These are phyloP conservation scores for Argynnis bischoffii DNA, from an alignment of 2,888 invertebrate genomes.

Conservation along the genomic window DNA sequence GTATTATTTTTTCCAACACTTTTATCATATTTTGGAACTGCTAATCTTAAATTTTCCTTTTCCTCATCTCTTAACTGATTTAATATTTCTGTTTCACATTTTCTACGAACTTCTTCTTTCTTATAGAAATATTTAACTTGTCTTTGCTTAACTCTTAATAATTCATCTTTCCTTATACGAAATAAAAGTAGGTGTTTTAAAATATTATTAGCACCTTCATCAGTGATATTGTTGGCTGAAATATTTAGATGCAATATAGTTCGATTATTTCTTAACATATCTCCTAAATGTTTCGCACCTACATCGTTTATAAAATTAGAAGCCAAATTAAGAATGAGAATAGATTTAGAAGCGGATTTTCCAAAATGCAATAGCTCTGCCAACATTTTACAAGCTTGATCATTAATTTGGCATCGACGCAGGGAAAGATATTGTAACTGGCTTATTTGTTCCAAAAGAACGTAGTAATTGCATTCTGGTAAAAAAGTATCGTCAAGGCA, in stretches of 20 bases:
- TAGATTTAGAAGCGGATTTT: constrained; percentile 42
- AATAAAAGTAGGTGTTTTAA: constrained; percentile 43
- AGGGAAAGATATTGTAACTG: constrained; percentile 56
- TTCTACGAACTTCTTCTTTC: too few species aligned
- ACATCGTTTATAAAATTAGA: constrained; percentile 55
- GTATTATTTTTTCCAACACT: too few species aligned
- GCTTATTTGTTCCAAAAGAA: constrained; percentile 49
- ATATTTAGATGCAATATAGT: constrained; percentile 56
- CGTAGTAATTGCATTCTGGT: constrained; percentile 50
- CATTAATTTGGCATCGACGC: constrained; percentile 53
- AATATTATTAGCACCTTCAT: constrained; percentile 51
- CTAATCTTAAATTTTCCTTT: too few species aligned
- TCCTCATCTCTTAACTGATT: too few species aligned
- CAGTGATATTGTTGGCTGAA: constrained; percentile 55
- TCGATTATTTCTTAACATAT: constrained; percentile 55
- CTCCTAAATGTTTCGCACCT: constrained; percentile 50
- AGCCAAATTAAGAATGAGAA: constrained; percentile 52
- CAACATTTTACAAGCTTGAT: constrained; percentile 49
- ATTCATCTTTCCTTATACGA: too few species aligned
- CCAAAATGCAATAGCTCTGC: constrained; percentile 45
- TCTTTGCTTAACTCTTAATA: too few species aligned
- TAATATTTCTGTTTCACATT: too few species aligned
- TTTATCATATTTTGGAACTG: too few species aligned
- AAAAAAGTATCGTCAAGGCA: constrained; percentile 55
- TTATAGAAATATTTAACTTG: too few species aligned